Conservation (phyloP, 2,113 vertebrate species). For the Plotosus lineatus region DNA sequence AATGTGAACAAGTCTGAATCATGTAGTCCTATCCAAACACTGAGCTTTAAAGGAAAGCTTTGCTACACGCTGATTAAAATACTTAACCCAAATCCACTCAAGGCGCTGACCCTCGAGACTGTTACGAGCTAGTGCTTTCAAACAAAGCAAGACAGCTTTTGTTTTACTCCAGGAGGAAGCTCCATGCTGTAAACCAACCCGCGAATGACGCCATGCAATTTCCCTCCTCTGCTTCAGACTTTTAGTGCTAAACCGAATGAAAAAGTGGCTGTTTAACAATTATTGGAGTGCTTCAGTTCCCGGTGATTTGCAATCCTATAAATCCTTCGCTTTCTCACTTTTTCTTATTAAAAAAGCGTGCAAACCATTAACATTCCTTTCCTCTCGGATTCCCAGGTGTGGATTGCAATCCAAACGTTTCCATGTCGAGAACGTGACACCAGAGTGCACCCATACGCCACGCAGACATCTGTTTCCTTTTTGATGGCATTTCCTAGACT, state of each 20-base stretch:
- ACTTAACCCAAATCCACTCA: slow-evolving; percentile 29
- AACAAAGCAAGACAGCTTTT: slow-evolving; percentile 43
- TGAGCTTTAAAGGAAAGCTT: background rate
- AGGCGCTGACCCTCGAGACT: slow-evolving; percentile 33
- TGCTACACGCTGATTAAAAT: slow-evolving; percentile 35
- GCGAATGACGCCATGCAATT: slow-evolving; percentile 39
- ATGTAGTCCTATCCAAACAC: slow-evolving; percentile 13
- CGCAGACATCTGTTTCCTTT: slow-evolving; percentile 37
- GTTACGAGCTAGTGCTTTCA: slow-evolving; percentile 29
- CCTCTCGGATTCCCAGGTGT: slow-evolving; percentile 27
- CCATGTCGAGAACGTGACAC: slow-evolving; percentile 23
- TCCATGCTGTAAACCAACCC: slow-evolving; percentile 30
- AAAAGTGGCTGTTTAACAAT: slow-evolving; percentile 39
- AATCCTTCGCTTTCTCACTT: background rate
- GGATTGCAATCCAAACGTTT: slow-evolving; percentile 20
- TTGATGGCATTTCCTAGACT: slow-evolving; percentile 30
- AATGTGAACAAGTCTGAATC: slow-evolving; percentile 17
- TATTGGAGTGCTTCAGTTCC: slow-evolving; percentile 13
- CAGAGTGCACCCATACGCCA: background rate
- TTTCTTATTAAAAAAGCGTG: slow-evolving; percentile 11
- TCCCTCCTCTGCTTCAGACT: slow-evolving; percentile 41
- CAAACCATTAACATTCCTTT: slow-evolving; percentile 34
- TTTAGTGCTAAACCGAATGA: slow-evolving; percentile 30
- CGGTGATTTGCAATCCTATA: slow-evolving; percentile 22
- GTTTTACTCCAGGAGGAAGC: slow-evolving; percentile 36